A percentile compares a stretch with the other conserved stretches of the same genome.
Evolutionary conservation across 1,140 invertebrate genomes (phyloP).

Genomic region (Arion vulgaris): DNA sequence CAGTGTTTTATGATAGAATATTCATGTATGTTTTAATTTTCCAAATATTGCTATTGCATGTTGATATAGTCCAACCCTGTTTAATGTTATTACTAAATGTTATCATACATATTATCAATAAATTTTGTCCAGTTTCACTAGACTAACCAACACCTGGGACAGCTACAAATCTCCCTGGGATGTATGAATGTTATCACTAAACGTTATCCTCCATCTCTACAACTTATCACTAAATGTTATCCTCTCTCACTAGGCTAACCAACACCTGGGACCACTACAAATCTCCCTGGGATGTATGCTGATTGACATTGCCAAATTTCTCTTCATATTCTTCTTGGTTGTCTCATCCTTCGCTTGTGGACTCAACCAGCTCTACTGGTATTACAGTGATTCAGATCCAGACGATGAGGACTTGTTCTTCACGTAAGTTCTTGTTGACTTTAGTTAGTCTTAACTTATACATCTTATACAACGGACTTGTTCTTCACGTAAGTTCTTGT

Average conservation of each 20-base stretch:
- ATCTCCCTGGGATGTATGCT: conserved; percentile 77
- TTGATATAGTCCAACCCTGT: too few species aligned
- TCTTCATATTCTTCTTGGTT: conserved; percentile 76
- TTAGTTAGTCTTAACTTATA: too few species aligned
- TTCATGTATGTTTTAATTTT: too few species aligned
- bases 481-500: conserved; percentile 18
- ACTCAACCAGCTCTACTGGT: conserved; percentile 75
- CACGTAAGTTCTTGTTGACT: conserved; percentile 63
- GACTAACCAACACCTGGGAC: conserved; percentile 38
- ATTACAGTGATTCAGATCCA: conserved; percentile 53
- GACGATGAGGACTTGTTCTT: conserved; percentile 57
- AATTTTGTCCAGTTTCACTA: too few species aligned
- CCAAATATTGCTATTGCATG: too few species aligned
- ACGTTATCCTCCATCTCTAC: too few species aligned
- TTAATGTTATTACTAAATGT: too few species aligned
- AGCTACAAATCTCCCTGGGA: conserved; percentile 73
- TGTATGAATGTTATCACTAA: too few species aligned
- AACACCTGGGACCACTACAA: conserved; percentile 36
- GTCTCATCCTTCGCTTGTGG: conserved; percentile 75
- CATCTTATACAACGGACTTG: not conserved
- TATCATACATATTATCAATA: too few species aligned
- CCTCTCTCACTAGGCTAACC: conserved; percentile 40
- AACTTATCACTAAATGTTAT: too few species aligned
- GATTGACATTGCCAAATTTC: conserved; percentile 76
- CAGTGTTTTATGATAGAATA: too few species aligned